Base-by-base conservation (phyloP, 2,113 vertebrate species). In the Taxidea taxus region DNA sequence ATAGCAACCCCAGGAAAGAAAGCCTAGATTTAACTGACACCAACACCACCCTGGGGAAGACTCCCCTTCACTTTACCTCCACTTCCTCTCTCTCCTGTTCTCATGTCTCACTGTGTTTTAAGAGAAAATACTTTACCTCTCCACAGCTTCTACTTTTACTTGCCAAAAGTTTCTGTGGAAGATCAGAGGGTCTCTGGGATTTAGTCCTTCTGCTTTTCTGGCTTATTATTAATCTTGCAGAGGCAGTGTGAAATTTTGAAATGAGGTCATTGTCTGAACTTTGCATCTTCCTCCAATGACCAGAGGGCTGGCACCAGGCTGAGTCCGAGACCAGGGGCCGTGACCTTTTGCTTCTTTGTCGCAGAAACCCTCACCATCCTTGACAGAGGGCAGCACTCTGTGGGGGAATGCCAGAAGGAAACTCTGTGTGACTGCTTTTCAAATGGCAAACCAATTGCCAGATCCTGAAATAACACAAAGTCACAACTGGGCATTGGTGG, bases 151-250 rank as follows among this genome's bases (percentile, higher is more conserved):
- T 42, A 0, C 56, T 68, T 85, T 51, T 21, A 5, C 37, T 29
- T 1, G 7, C 49, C 34, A 9, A 4, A 2, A 4, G 27, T 37
- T 64, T 23, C 72, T 13, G 14, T 0, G n/a, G 27, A 4, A 47
- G 23, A 21, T 37, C 56, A n/a, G 34, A 2, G 12, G 7, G 34
- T 18, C 64, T 85, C 70, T 1, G 4, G 56, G 3, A 0, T 27
- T 31, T 25, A 3, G 39, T n/a, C 74, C 78, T 95, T 98, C 96
- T 90, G 87, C 90, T 93, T 96, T 89, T 54, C 51, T 21, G 54
- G 54, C 39, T 89, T 34, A 8, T 80, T 39, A 4, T 34, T 49
- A 31, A 39, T 89, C 80, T 42, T 54, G 49, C 14, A 29, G 60
- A 44, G 42, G 11, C n/a, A 20, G 8, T 4, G 34, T 23, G 44